A percentile compares a stretch with the other conserved stretches of the same genome.
These are phyloP conservation scores for Piezodorus guildinii DNA, from an alignment of 1,140 invertebrate species.

Conservation along the genomic window DNA sequence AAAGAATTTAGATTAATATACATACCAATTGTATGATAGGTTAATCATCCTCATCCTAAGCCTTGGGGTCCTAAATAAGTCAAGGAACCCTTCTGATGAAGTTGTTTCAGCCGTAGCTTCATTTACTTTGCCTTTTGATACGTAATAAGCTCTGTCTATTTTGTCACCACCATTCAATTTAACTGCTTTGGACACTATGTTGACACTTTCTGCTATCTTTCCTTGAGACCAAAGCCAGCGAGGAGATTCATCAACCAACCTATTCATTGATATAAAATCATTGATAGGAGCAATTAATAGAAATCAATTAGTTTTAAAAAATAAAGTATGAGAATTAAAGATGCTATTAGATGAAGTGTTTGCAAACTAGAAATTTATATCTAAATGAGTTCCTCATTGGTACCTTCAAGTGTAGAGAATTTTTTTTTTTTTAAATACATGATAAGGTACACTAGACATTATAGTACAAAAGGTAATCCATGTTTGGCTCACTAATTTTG, in stretches of 20 bases:
- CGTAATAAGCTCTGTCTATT: constrained; percentile 46
- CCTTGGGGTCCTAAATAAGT: constrained; percentile 68
- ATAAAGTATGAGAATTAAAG: too few species aligned
- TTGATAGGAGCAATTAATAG: background rate
- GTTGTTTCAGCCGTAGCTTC: constrained; percentile 16
- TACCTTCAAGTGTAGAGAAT: too few species aligned
- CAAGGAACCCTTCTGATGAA: constrained; percentile 37
- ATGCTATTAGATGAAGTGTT: too few species aligned
- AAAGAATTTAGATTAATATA: too few species aligned
- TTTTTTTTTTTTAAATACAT: too few species aligned
- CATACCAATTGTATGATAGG: too few species aligned
- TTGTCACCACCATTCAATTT: constrained; percentile 48
- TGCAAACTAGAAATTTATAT: too few species aligned
- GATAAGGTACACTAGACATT: too few species aligned
- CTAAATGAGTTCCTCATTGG: too few species aligned
- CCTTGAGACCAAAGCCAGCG: constrained; percentile 75
- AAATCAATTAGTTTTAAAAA: background rate
- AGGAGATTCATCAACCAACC: constrained; percentile 73
- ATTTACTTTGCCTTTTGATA: constrained; percentile 45
- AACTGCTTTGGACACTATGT: constrained; percentile 57
- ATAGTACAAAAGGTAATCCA: too few species aligned
- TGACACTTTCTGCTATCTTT: constrained; percentile 51
- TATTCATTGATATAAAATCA: constrained; percentile 22
- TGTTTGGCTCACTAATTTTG: too few species aligned
- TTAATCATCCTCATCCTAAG: constrained; percentile 47